Evolutionary conservation across 2,888 invertebrate species (phyloP).

Genomic region (Lasioglossum oenotherae): DNA sequence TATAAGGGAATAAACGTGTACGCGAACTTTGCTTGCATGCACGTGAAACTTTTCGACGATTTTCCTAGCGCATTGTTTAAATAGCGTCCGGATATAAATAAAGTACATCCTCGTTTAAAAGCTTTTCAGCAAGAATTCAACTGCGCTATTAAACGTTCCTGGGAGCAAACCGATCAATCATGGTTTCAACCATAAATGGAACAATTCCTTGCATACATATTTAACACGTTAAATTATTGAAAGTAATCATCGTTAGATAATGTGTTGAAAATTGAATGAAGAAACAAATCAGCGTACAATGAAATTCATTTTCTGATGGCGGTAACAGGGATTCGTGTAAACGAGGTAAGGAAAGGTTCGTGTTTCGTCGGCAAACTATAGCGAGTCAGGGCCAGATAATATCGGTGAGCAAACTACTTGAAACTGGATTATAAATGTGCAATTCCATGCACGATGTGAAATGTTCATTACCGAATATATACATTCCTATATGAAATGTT

Average conservation of each 20-base stretch:
- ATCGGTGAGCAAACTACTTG: conserved; percentile 25
- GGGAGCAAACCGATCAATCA: background rate
- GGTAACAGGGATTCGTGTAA: background rate
- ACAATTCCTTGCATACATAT: background rate
- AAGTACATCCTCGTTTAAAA: background rate
- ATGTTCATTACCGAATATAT: conserved; percentile 13
- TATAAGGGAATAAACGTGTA: background rate
- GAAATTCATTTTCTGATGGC: background rate
- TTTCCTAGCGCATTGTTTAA: background rate
- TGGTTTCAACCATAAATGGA: background rate
- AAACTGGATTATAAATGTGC: conserved; percentile 27
- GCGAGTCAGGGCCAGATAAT: conserved; percentile 18
- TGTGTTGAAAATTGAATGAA: background rate
- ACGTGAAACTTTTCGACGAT: background rate
- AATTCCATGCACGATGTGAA: conserved; percentile 28
- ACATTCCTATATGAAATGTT: conserved; percentile 13
- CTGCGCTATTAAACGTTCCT: background rate
- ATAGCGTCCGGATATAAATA: background rate
- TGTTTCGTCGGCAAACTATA: conserved; percentile 19
- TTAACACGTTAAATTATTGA: background rate
- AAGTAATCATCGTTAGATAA: background rate
- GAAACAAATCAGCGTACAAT: too few relatives aligned
- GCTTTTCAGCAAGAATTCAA: background rate
- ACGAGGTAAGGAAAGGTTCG: background rate
- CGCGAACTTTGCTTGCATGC: background rate